phyloP scores from a whole-genome alignment of 1,140 invertebrate genomes.

The Listronotus oregonensis region DNA sequence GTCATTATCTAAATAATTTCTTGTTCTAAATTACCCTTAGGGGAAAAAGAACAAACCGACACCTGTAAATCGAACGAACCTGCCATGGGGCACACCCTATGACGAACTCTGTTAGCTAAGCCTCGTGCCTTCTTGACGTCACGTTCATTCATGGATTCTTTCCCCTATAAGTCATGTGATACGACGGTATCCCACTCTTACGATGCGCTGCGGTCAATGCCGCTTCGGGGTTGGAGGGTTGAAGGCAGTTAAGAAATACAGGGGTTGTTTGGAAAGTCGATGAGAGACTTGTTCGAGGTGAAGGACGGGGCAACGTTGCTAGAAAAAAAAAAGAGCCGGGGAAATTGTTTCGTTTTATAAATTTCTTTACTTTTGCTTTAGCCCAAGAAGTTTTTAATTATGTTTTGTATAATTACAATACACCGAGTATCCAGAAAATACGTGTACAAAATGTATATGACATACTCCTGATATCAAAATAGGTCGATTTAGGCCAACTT shows the following conservation, averaged over 20 bases:
- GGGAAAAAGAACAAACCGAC: neutral
- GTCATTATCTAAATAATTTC: no score
- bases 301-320: slow-evolving; percentile 19
- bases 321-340: no score
- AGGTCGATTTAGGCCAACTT: no score
- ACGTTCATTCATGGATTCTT: slow-evolving; percentile 36
- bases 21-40: neutral
- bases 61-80: slow-evolving; percentile 22
- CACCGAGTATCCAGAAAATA: no score
- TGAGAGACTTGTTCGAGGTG: slow-evolving; percentile 2
- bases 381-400: no score
- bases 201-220: slow-evolving; percentile 27
- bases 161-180: slow-evolving; percentile 30
- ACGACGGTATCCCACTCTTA: neutral
- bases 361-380: no score
- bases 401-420: no score
- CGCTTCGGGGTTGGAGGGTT: slow-evolving; percentile 7
- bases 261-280: neutral
- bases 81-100: slow-evolving; percentile 18
- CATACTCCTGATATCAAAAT: no score
- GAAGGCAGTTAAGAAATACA: slow-evolving; percentile 3
- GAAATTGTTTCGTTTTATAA: no score
- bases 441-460: no score
- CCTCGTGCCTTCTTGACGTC: slow-evolving; percentile 29
- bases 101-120: slow-evolving; percentile 18